These are phyloP conservation scores for Siniperca scherzeri DNA, from an alignment of 2,797 vertebrate species.

Conservation along the genomic window DNA sequence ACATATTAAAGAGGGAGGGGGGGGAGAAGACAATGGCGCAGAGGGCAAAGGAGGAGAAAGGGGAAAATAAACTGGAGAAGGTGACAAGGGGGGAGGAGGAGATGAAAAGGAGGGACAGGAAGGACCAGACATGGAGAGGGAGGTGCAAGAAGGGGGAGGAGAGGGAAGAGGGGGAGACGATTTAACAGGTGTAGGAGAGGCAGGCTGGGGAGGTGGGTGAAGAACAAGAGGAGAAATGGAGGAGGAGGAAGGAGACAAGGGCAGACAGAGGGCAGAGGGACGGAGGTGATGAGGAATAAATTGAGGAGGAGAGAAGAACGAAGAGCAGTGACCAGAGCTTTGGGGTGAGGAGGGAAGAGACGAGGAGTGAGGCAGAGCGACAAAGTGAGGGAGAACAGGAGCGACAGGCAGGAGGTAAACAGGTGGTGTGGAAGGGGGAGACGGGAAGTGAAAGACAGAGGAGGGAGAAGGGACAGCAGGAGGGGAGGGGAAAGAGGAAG, in stretches of 20 bases:
- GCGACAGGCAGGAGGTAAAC: conserved; percentile 69
- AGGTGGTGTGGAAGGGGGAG: conserved; percentile 51
- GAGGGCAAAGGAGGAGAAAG: conserved; percentile 13
- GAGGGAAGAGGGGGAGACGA: background rate
- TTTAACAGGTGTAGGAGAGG: background rate
- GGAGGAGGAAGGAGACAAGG: background rate
- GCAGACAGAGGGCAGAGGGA: background rate
- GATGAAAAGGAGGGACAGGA: conserved; percentile 16
- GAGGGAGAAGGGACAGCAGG: conserved; percentile 23
- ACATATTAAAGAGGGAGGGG: background rate
- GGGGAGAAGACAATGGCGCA: background rate
- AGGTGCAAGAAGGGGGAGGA: background rate
- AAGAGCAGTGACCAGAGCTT: conserved; percentile 69
- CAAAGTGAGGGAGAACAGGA: conserved; percentile 66
- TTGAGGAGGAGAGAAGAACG: conserved; percentile 31
- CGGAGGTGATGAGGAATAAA: background rate
- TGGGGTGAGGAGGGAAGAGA: conserved; percentile 51
- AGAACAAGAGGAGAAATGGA: conserved; percentile 28
- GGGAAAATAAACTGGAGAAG: background rate
- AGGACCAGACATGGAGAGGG: background rate
- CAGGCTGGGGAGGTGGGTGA: background rate
- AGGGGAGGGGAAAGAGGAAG: conserved; percentile 11
- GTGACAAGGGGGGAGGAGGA: background rate
- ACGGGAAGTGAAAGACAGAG: conserved; percentile 58
- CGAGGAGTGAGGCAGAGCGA: conserved; percentile 53